Base-by-base conservation (phyloP, 2,797 vertebrate species). In the Eutrigla gurnardus region DNA sequence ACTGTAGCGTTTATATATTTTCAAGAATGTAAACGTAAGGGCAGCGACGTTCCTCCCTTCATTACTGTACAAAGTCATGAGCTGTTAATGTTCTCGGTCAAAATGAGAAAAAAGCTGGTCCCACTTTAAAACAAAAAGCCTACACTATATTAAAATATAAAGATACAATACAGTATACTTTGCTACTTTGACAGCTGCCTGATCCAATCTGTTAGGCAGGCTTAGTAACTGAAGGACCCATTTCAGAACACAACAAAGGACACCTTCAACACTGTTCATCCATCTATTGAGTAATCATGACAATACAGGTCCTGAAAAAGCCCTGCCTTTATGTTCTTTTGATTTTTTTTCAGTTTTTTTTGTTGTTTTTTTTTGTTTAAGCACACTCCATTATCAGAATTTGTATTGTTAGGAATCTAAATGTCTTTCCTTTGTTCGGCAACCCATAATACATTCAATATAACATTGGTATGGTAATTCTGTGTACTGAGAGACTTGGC, bases 391-490 rank as follows among this genome's bases (percentile, higher is more conserved):
- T 88, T 80, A 88, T 90, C 73, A 66, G 77, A 88, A 87, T 83
- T 80, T 85, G 74, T 90, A 86, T 89, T 86, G 83, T 87, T 87
- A 87, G 76, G 83, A 91, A 89, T 90, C 81, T 90, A 85, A 81
- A 88, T 78, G 81, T 89, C 73, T 87, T 84, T 87, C 77, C 84
- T 90, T 88, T 90, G 79, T 88, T 91, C 58, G 65, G 85, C 84
- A 85, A 83, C 85, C 92, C 83, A 87, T 89, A 88, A 89, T 93
- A 91, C 92, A 96, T 95, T 93, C 93, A 93, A 94, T 94, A 94
- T 93, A 95, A 95, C 95, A 95, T 94, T 94, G 90, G 88, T 89
- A 93, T 96, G 95, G 94, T 96, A 95, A 97, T 89, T 82, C 72
- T 86, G 84, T 80, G 77, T 72, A 87, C 78, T 84, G 83, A 87